Percentiles rank a stretch among this genome's conserved stretches.
These are phyloP conservation scores for Mantis religiosa DNA, from an alignment of 2,888 invertebrate genomes.

Conservation along the genomic window DNA sequence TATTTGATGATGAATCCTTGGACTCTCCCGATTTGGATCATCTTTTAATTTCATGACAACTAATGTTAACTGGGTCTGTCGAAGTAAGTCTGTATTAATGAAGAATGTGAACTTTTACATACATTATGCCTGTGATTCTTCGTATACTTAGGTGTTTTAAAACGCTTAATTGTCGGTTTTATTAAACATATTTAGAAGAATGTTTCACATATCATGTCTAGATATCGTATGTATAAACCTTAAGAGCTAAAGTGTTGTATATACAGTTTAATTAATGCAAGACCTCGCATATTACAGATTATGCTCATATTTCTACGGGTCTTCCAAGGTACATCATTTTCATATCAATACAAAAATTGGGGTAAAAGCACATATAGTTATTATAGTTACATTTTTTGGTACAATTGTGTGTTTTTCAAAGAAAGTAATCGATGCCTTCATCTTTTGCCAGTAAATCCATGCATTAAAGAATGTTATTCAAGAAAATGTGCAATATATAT, in stretches of 20 bases:
- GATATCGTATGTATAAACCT: background rate
- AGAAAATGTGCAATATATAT: background rate
- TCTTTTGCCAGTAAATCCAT: background rate
- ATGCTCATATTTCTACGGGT: background rate
- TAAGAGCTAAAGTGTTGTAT: background rate
- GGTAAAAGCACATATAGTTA: background rate
- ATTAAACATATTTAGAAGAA: background rate
- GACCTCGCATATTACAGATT: background rate
- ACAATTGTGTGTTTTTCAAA: background rate
- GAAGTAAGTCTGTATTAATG: background rate
- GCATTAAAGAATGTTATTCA: background rate
- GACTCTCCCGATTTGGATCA: constrained; percentile 21
- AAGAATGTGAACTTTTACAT: background rate
- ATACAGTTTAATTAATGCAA: background rate
- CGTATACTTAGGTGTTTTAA: background rate
- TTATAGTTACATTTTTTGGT: background rate
- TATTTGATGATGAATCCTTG: constrained; percentile 35
- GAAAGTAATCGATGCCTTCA: background rate
- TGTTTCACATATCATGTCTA: background rate
- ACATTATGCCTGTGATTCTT: background rate
- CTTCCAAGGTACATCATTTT: background rate
- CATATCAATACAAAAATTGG: background rate
- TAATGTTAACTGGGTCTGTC: background rate
- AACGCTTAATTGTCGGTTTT: background rate
- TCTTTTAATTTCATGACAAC: constrained; percentile 6